Percentiles rank a stretch among this genome's conserved stretches.
These are phyloP conservation scores for Eumaeus atala DNA, from an alignment of 1,140 invertebrate species.

Conservation along the genomic window DNA sequence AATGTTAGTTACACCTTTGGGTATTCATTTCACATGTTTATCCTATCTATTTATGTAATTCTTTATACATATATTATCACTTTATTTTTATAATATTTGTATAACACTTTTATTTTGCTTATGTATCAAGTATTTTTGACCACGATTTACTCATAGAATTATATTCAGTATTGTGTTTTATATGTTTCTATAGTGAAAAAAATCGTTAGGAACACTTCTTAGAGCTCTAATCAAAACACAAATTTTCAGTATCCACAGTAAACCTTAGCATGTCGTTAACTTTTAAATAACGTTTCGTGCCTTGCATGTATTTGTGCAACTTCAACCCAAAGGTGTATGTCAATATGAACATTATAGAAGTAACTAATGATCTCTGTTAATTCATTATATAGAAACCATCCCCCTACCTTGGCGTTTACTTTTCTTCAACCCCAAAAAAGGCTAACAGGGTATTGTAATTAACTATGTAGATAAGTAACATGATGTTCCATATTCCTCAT, in stretches of 20 bases:
- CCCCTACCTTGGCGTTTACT: conserved; percentile 63
- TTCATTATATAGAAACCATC: conserved; percentile 33
- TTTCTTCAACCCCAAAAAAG: conserved; percentile 26
- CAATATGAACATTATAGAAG: conserved; percentile 10
- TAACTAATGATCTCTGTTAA: conserved; percentile 14
- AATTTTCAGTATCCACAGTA: too few relatives aligned
- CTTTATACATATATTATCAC: conserved; percentile 5
- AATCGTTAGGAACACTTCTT: too few relatives aligned
- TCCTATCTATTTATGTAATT: conserved; percentile 11
- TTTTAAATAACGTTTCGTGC: too few relatives aligned
- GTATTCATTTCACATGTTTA: conserved; percentile 36
- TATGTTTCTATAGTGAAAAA: too few relatives aligned
- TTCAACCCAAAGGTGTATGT: conserved; percentile 57
- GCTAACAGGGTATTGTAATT: conserved; percentile 24
- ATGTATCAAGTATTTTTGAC: too few relatives aligned
- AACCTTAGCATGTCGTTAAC: too few relatives aligned
- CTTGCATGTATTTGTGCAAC: conserved; percentile 21
- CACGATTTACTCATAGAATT: too few relatives aligned
- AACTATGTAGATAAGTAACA: conserved; percentile 25
- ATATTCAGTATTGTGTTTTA: too few relatives aligned
- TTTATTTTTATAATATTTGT: neutral
- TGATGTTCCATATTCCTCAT: conserved; percentile 19
- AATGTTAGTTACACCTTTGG: conserved; percentile 67
- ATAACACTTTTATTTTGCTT: neutral
- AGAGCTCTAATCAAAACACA: too few relatives aligned